Evolutionary conservation across 2,113 vertebrate species (phyloP).

Genomic region (Varanus komodoensis): DNA sequence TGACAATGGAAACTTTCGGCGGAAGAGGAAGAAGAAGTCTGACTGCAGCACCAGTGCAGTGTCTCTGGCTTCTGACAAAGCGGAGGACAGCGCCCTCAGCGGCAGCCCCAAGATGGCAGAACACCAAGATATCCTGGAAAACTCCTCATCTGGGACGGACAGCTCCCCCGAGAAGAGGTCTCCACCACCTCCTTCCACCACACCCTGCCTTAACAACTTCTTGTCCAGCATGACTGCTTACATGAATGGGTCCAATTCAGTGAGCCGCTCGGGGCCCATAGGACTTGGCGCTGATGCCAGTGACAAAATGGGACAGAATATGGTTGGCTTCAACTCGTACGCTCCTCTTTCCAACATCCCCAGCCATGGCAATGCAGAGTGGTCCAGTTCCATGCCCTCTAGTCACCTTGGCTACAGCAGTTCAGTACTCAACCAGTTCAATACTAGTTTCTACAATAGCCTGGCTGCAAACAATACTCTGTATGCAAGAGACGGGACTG

Average conservation of each 20-base stretch:
- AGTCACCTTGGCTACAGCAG: conserved; percentile 83
- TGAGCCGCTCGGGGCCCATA: conserved; percentile 72
- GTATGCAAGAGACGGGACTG: conserved; percentile 92
- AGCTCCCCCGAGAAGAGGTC: conserved; percentile 82
- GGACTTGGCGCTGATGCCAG: conserved; percentile 83
- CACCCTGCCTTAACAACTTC: conserved; percentile 90
- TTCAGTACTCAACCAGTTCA: conserved; percentile 90
- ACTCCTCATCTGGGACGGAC: conserved; percentile 67
- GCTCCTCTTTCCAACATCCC: conserved; percentile 82
- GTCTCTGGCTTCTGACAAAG: conserved; percentile 79
- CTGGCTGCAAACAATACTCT: conserved; percentile 80
- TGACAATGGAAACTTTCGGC: conserved; percentile 98
- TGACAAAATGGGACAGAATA: conserved; percentile 84
- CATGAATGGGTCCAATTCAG: conserved; percentile 49
- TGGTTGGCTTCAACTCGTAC: conserved; percentile 85
- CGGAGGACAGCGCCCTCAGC: conserved; percentile 74
- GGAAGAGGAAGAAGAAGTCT: conserved; percentile 98
- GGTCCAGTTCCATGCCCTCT: conserved; percentile 81
- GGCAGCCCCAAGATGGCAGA: conserved; percentile 77
- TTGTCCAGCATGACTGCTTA: conserved; percentile 86
- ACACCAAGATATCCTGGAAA: conserved; percentile 81
- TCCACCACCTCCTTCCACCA: conserved; percentile 70
- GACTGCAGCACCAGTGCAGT: conserved; percentile 78
- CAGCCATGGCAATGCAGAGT: conserved; percentile 80
- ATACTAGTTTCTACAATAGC: conserved; percentile 89